Evolutionary conservation across 2,888 invertebrate genomes (phyloP).

Genomic region (Eledone cirrhosa): DNA sequence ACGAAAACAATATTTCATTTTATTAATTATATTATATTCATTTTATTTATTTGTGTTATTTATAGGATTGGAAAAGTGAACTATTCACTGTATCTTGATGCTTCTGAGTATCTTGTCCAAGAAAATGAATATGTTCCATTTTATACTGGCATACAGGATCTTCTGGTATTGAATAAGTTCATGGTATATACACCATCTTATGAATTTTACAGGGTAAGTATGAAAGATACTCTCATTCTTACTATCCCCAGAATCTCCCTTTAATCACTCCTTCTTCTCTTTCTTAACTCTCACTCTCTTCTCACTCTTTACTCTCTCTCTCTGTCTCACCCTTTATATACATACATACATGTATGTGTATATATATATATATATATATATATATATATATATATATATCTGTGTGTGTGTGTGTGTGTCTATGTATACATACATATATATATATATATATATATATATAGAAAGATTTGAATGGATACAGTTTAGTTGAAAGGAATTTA

Average conservation of each 20-base stretch:
- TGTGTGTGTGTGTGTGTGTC: too few species aligned
- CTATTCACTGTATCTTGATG: constrained; percentile 74
- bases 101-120: constrained; percentile 80
- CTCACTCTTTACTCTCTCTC: neutral
- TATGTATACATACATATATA: too few species aligned
- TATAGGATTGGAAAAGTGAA: constrained; percentile 72
- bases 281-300: neutral
- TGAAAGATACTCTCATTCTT: neutral
- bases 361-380: neutral
- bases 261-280: neutral
- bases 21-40: too few species aligned
- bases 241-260: constrained; percentile 50
- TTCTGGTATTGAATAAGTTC: constrained; percentile 78
- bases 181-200: constrained; percentile 78
- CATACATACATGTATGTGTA: neutral
- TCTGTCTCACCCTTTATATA: neutral
- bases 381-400: neutral
- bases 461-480: too few species aligned
- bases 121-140: constrained; percentile 85
- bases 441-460: too few species aligned
- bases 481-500: too few species aligned
- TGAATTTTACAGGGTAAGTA: constrained; percentile 40
- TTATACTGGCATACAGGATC: constrained; percentile 75
- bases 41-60: constrained; percentile 11
- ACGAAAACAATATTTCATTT: too few species aligned